Percentiles rank a stretch among this genome's conserved stretches.
phyloP scores from a whole-genome alignment of 2,888 invertebrate species.

The Melikaiella ostensackeni region DNA sequence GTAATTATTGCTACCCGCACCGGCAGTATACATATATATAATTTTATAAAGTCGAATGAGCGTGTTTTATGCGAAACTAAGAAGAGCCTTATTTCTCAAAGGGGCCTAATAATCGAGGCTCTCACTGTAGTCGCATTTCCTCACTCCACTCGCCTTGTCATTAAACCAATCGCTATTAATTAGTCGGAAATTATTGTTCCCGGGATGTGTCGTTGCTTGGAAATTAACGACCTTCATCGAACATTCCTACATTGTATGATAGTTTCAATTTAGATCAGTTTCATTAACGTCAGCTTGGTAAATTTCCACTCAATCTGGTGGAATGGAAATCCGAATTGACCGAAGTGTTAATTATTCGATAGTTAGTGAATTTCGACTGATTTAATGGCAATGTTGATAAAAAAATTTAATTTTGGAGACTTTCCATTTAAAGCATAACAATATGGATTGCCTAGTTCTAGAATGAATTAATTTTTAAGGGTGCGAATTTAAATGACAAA shows the following conservation, averaged over 20 bases:
- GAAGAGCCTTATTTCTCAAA: slow-evolving; percentile 51
- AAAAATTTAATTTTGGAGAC: no score
- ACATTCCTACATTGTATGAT: background rate
- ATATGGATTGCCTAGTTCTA: no score
- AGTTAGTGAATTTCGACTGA: no score
- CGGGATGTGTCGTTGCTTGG: slow-evolving; percentile 6
- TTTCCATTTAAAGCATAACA: no score
- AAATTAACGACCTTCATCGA: slow-evolving; percentile 32
- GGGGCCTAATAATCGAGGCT: slow-evolving; percentile 55
- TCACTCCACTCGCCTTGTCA: slow-evolving; percentile 47
- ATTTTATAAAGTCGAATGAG: slow-evolving; percentile 22
- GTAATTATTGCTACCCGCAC: slow-evolving; percentile 67
- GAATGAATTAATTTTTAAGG: no score
- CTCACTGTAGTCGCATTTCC: slow-evolving; percentile 52
- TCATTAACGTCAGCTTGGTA: background rate
- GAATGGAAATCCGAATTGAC: background rate
- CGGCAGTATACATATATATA: background rate
- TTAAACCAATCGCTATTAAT: slow-evolving; percentile 58
- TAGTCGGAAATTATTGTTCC: slow-evolving; percentile 47
- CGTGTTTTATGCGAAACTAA: slow-evolving; percentile 18
- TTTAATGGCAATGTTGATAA: no score
- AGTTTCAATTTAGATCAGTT: slow-evolving; percentile 2
- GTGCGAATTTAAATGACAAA: no score
- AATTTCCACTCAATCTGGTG: background rate
- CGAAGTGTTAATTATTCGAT: no score